Base-by-base conservation (phyloP, 2,797 vertebrate genomes). In the Numenius phaeopus region DNA sequence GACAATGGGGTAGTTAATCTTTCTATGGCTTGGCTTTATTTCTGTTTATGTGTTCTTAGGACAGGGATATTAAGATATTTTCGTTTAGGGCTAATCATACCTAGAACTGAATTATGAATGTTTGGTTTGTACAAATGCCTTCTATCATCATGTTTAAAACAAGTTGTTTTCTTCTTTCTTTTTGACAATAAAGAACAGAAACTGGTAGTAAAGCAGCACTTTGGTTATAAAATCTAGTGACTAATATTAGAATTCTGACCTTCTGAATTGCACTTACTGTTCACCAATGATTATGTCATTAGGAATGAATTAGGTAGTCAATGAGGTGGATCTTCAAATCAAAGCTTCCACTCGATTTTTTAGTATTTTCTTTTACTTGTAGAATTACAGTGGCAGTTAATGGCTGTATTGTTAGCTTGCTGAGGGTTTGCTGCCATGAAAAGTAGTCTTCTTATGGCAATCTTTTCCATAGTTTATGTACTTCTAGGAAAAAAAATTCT, bases 271-370 rank as follows among this genome's bases (percentile, higher is more conserved):
- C 93, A 30, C 89, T 98, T 98, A 98, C 94, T 97, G 90, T 97
- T 98, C 97, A 98, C 97, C 97, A 98, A 97, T 98, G 97, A 98
- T 98, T 98, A 97, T 98, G 82, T 96, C 97, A 97, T 98, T 98
- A 98, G 96, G 93, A 98, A 97, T 97, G 94, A 98, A 97, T 98
- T 98, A 98, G 93, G 77, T 96, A 97, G 86, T 95, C 98, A 98
- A 97, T 98, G 98, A 97, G 91, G 95, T 98, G 93, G 86, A 97
- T 98, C 97, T 97, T 97, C 94, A 96, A 96, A 98, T 97, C 95
- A 97, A 97, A 97, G 93, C 93, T 96, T 97, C 89, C 83, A 96
- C 91, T 98, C 92, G 59, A 94, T 97, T 94, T 97, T 97, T 97
- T 72, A 97, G 92, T 97, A 97, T 95, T 97, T 97, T 97, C 22